These are phyloP conservation scores for Trachurus trachurus DNA, from an alignment of 2,797 vertebrate genomes.

Conservation along the genomic window DNA sequence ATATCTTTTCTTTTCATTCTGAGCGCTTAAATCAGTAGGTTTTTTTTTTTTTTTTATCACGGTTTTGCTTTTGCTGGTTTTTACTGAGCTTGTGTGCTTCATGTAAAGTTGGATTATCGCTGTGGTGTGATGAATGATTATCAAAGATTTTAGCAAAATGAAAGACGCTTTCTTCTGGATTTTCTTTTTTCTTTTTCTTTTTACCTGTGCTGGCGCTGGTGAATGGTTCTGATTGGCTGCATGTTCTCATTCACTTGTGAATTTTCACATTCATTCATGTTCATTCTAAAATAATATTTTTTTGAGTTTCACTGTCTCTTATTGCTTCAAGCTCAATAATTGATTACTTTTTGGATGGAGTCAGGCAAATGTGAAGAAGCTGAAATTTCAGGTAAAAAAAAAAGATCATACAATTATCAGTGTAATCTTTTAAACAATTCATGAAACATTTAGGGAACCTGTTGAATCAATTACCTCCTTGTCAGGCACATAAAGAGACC, in stretches of 20 bases:
- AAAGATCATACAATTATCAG: background rate
- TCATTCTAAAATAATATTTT: background rate
- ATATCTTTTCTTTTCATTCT: background rate
- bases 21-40: background rate
- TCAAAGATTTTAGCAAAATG: background rate
- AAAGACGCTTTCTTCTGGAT: background rate
- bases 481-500: too few species aligned
- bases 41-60: background rate
- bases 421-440: background rate
- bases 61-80: background rate
- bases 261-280: background rate
- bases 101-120: constrained; percentile 50
- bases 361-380: background rate
- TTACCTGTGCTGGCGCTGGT: background rate
- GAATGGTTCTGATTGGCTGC: background rate
- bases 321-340: background rate
- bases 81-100: background rate
- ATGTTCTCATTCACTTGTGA: constrained; percentile 7
- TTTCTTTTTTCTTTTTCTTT: constrained; percentile 2
- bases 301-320: background rate
- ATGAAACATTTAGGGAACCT: background rate
- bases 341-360: background rate
- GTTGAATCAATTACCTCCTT: background rate
- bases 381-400: background rate
- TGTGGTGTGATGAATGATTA: background rate